phyloP scores from a whole-genome alignment of 2,888 invertebrate genomes.

The Lasioglossum zephyrum region DNA sequence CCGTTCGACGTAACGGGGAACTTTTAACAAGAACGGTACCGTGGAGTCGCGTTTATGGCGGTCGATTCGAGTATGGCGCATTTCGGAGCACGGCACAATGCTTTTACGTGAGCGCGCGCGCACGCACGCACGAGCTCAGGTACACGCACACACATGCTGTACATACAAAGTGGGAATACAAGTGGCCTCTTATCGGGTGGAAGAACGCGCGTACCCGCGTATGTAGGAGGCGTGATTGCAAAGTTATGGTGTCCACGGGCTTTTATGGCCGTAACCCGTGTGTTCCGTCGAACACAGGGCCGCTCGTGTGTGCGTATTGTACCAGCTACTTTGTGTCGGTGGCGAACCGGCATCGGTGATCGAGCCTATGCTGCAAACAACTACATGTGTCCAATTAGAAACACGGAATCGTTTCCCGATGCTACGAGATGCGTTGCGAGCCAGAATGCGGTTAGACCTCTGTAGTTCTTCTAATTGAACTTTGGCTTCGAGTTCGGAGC shows the following conservation, averaged over 20 bases:
- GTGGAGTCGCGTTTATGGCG: conserved; percentile 22
- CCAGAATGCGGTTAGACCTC: conserved; percentile 17
- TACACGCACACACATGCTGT: not conserved
- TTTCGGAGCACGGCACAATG: conserved; percentile 39
- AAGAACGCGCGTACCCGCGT: conserved; percentile 61
- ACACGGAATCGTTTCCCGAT: conserved; percentile 71
- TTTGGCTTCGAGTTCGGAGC: not conserved
- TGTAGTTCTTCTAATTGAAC: conserved; percentile 37
- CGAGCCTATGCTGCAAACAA: conserved; percentile 72
- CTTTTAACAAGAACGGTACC: conserved; percentile 17
- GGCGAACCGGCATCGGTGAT: conserved; percentile 44
- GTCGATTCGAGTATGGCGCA: conserved; percentile 25
- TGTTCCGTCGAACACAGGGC: conserved; percentile 15
- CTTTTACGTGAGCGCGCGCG: conserved; percentile 20
- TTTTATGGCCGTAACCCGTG: conserved; percentile 64
- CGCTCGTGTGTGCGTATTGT: conserved; percentile 10
- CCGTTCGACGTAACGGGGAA: not conserved
- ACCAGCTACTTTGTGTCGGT: conserved; percentile 35
- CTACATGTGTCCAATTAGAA: conserved; percentile 80
- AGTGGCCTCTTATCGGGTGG: conserved; percentile 64
- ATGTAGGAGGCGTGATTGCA: conserved; percentile 70
- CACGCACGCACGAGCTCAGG: conserved; percentile 6
- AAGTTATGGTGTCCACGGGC: conserved; percentile 73
- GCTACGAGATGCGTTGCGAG: conserved; percentile 37
- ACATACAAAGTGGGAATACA: conserved; percentile 12